Base-by-base conservation (phyloP, 2,888 invertebrate genomes). In the Ommatoiulus sabulosus region DNA sequence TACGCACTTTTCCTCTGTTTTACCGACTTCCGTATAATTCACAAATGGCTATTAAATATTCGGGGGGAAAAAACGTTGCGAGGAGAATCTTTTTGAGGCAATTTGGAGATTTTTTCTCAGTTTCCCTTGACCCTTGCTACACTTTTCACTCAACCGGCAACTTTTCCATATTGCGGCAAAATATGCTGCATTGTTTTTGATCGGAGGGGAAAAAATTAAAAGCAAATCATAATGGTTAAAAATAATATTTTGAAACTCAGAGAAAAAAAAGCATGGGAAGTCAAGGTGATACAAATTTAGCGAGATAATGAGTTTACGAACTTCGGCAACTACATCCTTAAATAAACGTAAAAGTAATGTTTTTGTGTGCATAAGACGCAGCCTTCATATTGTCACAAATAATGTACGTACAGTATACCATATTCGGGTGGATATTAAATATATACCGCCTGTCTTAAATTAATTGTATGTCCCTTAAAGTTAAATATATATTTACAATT, bases 1-100 rank as follows among this genome's bases (percentile, higher is more conserved):
- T n/a, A 35, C 43, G 24, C 43, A 87, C 44, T 88, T 88, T 88
- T 88, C 88, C 88, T 86, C 86, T 88, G 86, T 86, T 86, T 88
- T 80, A 57, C 48, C 88, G 44, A 86, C 86, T 88, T 88, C 88
- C 88, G 85, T 86, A 57, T 52, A 86, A 57, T 85, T 44, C 57
- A 52, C 17, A 52, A 86, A 86, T 52, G 86, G 24, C 80, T 35
- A 80, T 80, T 80, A 80, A 80, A 15, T 35, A 35, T 35, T 57
- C 10, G 6, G 35, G 44, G 44, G 8, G 46, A 84, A 84, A 88
- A 88, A 88, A 85, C 44, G 35, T 43, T 12, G 12, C 10, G 20
- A 44, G 48, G 44, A 86, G 48, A 86, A 86, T 44, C 86, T 46
- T 46, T 44, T 86, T 86, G 46, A 86, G 48, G 48, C 48, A 46